phyloP scores from a whole-genome alignment of 2,888 invertebrate species.

The Diogma glabrata region DNA sequence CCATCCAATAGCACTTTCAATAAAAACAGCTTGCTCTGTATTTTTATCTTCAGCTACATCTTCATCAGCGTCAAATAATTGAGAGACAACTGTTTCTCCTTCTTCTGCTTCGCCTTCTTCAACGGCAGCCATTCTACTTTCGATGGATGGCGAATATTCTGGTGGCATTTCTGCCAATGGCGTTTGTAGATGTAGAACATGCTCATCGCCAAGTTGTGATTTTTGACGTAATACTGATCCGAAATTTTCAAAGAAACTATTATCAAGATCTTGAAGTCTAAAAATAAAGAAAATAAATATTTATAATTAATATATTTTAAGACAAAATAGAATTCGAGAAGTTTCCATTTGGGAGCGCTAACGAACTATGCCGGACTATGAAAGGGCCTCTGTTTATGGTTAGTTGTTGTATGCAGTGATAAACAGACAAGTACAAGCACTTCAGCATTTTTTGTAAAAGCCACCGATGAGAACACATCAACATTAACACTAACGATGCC shows the following conservation, averaged over 20 bases:
- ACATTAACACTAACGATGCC: too few relatives aligned
- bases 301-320: too few relatives aligned
- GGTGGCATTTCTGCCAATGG: slow-evolving; percentile 40
- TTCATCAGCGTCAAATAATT: background rate
- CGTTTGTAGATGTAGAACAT: slow-evolving; percentile 32
- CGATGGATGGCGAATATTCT: slow-evolving; percentile 26
- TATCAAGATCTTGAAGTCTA: slow-evolving; percentile 72
- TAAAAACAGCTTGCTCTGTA: slow-evolving; percentile 38
- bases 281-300: too few relatives aligned
- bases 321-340: too few relatives aligned
- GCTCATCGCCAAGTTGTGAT: slow-evolving; percentile 42
- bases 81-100: slow-evolving; percentile 28
- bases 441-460: too few relatives aligned
- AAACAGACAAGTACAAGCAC: too few relatives aligned
- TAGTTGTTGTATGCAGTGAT: too few relatives aligned
- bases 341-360: too few relatives aligned
- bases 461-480: too few relatives aligned
- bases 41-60: slow-evolving; percentile 45
- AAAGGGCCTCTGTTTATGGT: too few relatives aligned
- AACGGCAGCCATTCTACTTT: slow-evolving; percentile 18
- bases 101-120: slow-evolving; percentile 18
- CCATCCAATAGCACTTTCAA: slow-evolving; percentile 54
- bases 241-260: slow-evolving; percentile 74
- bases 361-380: too few relatives aligned
- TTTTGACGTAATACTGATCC: slow-evolving; percentile 58